Base-by-base conservation (phyloP, 2,888 invertebrate species). In the Tortrix viridana region DNA sequence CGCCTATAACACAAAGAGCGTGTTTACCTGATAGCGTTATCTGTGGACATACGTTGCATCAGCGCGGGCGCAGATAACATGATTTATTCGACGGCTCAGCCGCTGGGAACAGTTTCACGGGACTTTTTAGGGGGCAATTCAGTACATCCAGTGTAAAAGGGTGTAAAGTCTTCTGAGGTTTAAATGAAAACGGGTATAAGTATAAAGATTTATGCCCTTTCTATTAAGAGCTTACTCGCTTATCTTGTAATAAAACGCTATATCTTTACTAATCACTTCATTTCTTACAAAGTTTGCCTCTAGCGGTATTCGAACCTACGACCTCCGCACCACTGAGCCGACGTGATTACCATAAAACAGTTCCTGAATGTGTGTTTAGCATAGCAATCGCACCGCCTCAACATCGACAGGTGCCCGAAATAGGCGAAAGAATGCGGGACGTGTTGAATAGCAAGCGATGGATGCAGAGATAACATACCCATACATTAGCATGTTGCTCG, bases 361-460 rank as follows among this genome's bases (percentile, higher is more conserved):
- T 48, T 60, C 54, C 47, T 60, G 60, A 60, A 55, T 56, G 19
- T 14, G 46, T 58, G 65, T 43, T 66, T 68, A 65, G 60, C 68
- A 68, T 66, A 26, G 68, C 66, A 66, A 68, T 60, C 44, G 66
- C 38, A 48, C 65, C 66, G 66, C 32, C 32, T 32, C 32, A 3
- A 9, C 32, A 12, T 22, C 22, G 54, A 56, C 65, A 62, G 48
- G 43, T 65, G 67, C 62, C 60, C 57, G 43, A 61, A 56, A 56
- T 60, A 61, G 61, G 61, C 50, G 19, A 44, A 55, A 50, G 61
- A 61, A 61, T 56, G 61, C 32, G 9, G 44, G 22, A 37, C 16
- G 53, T 3, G n/a, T 14, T 16, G 53, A 37, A 41, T 23, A 55
- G 37, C 22, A 32, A 56, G 20, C 54, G 14, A 16, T 22, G 23